A percentile compares a stretch with the other conserved stretches of the same genome.
These are phyloP conservation scores for Drosophila mayaguana DNA, from an alignment of 2,888 invertebrate genomes.

Conservation along the genomic window DNA sequence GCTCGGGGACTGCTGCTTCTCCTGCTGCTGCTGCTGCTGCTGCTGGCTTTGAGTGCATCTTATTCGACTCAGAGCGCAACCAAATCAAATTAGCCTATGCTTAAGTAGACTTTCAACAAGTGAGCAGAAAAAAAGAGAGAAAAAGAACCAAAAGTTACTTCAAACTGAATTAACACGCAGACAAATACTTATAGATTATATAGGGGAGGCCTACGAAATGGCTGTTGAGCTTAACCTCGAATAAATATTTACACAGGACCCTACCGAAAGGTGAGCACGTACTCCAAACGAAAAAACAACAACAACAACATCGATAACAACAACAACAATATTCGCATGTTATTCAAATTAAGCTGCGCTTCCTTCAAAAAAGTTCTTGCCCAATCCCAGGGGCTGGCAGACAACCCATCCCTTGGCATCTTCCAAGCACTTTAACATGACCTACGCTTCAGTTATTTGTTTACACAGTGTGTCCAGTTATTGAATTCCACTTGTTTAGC, in stretches of 20 bases:
- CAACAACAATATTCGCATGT: conserved; percentile 40
- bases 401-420: conserved; percentile 40
- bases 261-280: conserved; percentile 53
- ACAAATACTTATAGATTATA: conserved; percentile 41
- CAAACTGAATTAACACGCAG: conserved; percentile 60
- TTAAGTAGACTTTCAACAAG: conserved; percentile 25
- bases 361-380: conserved; percentile 2
- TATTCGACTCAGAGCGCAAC: background rate
- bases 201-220: conserved; percentile 34
- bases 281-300: conserved; percentile 12
- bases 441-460: conserved; percentile 59
- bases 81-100: conserved; percentile 44
- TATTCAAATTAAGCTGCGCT: conserved; percentile 60
- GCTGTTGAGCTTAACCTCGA: conserved; percentile 57
- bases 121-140: background rate
- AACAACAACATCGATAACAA: background rate
- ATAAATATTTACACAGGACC: conserved; percentile 66
- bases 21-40: background rate
- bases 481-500: conserved; percentile 75
- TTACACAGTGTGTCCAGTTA: conserved; percentile 66
- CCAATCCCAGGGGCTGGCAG: conserved; percentile 3
- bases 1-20: conserved; percentile 13
- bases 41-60: conserved; percentile 21
- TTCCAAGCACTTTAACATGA: conserved; percentile 74
- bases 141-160: conserved; percentile 33